Evolutionary conservation across 2,797 vertebrate species (phyloP).

Genomic region (Cyprinodon diabolis): DNA sequence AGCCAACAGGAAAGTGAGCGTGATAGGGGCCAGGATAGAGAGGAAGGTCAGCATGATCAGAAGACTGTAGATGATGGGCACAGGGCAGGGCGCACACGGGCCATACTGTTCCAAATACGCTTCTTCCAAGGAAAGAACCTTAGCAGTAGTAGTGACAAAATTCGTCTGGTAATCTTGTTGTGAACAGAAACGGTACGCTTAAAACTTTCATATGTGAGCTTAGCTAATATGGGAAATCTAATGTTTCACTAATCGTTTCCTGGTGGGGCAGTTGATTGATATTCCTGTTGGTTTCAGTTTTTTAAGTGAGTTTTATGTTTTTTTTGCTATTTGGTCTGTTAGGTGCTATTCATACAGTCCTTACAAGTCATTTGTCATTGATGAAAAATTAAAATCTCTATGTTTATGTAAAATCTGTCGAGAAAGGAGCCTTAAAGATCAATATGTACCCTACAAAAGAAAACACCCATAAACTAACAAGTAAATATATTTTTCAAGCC

Average conservation of each 20-base stretch:
- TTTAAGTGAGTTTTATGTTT: slow-evolving; percentile 25
- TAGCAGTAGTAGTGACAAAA: slow-evolving; percentile 45
- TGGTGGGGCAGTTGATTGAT: slow-evolving; percentile 7
- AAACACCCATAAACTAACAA: not conserved
- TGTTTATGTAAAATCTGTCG: slow-evolving; percentile 4
- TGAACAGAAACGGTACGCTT: slow-evolving; percentile 59
- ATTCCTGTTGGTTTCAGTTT: slow-evolving; percentile 5
- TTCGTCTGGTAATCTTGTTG: slow-evolving; percentile 61
- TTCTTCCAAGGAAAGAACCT: slow-evolving; percentile 54
- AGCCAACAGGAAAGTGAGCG: too few species aligned
- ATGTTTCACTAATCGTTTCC: slow-evolving; percentile 26
- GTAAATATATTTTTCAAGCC: not conserved
- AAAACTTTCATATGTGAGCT: slow-evolving; percentile 56
- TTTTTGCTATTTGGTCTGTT: slow-evolving; percentile 33
- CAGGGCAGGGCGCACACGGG: too few species aligned
- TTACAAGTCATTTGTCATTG: slow-evolving; percentile 49
- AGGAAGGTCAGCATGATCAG: too few species aligned
- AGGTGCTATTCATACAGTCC: slow-evolving; percentile 19
- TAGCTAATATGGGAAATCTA: slow-evolving; percentile 26
- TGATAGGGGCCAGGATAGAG: too few species aligned
- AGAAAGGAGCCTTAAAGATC: not conserved
- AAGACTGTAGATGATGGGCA: too few species aligned
- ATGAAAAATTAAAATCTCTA: slow-evolving; percentile 17
- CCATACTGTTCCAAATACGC: slow-evolving; percentile 18
- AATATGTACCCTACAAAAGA: not conserved